Conservation (phyloP, 2,888 invertebrate genomes). For the Catocala sponsa region DNA sequence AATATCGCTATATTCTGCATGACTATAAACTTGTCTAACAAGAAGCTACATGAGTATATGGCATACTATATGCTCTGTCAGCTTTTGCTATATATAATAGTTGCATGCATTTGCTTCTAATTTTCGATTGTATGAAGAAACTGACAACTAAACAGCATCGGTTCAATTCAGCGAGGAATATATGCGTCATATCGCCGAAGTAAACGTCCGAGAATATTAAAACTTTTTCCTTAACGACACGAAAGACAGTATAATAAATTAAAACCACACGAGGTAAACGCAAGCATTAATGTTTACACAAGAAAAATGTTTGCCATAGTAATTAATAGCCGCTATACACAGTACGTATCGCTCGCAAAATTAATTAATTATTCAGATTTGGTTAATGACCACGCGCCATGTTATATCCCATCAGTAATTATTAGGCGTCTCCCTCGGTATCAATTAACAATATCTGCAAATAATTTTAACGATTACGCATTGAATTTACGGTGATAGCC, state of each 20-base stretch:
- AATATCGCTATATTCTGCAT: too few species aligned
- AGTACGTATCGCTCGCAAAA: conserved; percentile 53
- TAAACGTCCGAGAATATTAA: background rate
- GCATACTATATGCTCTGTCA: too few species aligned
- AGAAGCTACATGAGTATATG: too few species aligned
- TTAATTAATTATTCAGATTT: conserved; percentile 73
- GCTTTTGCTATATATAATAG: too few species aligned
- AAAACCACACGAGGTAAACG: conserved; percentile 36
- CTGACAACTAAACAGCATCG: too few species aligned
- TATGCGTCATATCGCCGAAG: too few species aligned
- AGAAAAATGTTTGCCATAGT: conserved; percentile 43
- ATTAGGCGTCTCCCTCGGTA: conserved; percentile 68
- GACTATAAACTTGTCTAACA: too few species aligned
- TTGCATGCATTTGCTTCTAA: too few species aligned
- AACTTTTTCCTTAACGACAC: background rate
- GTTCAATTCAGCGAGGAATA: too few species aligned
- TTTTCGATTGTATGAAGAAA: too few species aligned
- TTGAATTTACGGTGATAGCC: conserved; percentile 58
- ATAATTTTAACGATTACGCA: conserved; percentile 71
- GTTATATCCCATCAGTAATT: conserved; percentile 58
- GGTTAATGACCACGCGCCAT: conserved; percentile 62
- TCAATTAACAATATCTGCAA: conserved; percentile 72
- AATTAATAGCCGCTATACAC: conserved; percentile 46
- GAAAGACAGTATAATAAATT: conserved; percentile 3
- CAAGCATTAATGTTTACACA: conserved; percentile 28